Evolutionary conservation across 2,113 vertebrate species (phyloP).

Genomic region (Coptodon rendalli): DNA sequence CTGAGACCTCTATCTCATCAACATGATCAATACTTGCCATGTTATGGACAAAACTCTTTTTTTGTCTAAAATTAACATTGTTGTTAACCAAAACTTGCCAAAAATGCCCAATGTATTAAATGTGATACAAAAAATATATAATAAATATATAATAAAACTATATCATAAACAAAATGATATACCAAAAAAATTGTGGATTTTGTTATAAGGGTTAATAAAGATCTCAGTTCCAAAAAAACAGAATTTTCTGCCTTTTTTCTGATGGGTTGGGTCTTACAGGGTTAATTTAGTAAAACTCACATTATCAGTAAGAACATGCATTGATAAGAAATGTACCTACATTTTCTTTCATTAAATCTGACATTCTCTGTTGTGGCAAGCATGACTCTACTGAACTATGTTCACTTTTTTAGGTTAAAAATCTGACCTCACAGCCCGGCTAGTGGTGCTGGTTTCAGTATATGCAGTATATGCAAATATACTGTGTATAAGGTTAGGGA

Average conservation of each 20-base stretch:
- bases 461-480: neutral
- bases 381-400: neutral
- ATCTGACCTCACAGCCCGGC: neutral
- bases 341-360: neutral
- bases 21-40: neutral
- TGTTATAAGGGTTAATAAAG: neutral
- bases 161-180: neutral
- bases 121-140: neutral
- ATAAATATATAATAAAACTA: neutral
- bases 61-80: neutral
- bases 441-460: neutral
- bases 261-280: neutral
- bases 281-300: neutral
- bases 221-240: accelerated
- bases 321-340: neutral
- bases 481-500: accelerated
- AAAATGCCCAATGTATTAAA: neutral
- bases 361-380: neutral
- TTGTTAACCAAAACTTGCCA: neutral
- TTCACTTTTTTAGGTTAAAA: neutral
- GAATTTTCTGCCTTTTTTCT: neutral
- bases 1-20: neutral
- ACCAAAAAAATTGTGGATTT: neutral
- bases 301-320: neutral
- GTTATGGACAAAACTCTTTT: neutral